Evolutionary conservation across 2,888 invertebrate species (phyloP).

Genomic region (Heliconius sara): DNA sequence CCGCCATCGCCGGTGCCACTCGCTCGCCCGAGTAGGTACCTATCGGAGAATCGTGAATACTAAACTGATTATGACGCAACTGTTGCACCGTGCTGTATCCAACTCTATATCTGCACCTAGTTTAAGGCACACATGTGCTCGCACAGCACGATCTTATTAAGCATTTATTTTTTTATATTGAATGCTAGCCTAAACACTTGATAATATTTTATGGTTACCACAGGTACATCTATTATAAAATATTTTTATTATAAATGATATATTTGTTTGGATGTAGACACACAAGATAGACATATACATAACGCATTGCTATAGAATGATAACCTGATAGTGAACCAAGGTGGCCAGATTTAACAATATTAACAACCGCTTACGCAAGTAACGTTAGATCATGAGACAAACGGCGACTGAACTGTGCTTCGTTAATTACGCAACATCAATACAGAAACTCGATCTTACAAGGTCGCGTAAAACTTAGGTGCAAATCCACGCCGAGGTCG

Average conservation of each 20-base stretch:
- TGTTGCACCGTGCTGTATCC: conserved; percentile 18
- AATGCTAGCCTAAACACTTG: not conserved
- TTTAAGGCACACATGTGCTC: conserved; percentile 3
- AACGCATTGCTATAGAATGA: not conserved
- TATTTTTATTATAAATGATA: not conserved
- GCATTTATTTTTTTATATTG: not conserved
- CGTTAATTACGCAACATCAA: conserved; percentile 48
- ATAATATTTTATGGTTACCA: not conserved
- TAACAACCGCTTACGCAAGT: conserved; percentile 21
- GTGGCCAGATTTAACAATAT: conserved; percentile 21
- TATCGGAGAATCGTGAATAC: conserved; percentile 28
- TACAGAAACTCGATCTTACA: conserved; percentile 48
- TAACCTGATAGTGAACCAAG: not conserved
- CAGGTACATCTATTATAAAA: not conserved
- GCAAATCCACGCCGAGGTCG: conserved; percentile 47
- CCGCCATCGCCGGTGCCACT: conserved; percentile 23
- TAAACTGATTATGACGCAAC: conserved; percentile 29
- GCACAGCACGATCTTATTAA: not conserved
- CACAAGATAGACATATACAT: not conserved
- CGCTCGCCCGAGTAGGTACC: conserved; percentile 19
- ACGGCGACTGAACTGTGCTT: conserved; percentile 36
- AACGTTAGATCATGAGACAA: conserved; percentile 41
- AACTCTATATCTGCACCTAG: conserved; percentile 3
- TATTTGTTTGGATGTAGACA: not conserved
- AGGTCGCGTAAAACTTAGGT: conserved; percentile 46